phyloP scores from a whole-genome alignment of 2,113 vertebrate genomes.

The Bubo blakistoni region DNA sequence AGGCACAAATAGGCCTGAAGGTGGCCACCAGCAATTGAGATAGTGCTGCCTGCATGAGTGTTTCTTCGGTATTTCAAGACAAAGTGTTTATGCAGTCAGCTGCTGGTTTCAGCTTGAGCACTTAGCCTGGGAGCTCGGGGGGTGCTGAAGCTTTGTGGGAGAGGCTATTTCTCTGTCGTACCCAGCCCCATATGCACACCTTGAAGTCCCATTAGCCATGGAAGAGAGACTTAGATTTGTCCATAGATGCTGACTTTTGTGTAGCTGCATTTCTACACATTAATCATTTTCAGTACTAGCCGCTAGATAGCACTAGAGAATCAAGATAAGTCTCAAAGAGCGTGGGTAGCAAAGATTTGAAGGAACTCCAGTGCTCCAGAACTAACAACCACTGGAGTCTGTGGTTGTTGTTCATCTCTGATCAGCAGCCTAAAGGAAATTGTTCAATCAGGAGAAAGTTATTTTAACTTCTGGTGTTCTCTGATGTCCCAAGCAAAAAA shows the following conservation, averaged over 20 bases:
- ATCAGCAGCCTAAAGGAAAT: neutral
- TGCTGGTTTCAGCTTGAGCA: neutral
- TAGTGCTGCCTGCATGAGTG: rapidly evolving
- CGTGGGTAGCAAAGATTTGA: neutral
- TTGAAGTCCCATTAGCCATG: neutral
- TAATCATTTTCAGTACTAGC: neutral
- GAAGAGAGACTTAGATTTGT: neutral
- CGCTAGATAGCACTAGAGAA: constrained; percentile 73
- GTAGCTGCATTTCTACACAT: neutral
- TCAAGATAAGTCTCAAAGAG: neutral
- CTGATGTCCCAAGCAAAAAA: neutral
- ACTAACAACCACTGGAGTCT: neutral
- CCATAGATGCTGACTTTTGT: neutral
- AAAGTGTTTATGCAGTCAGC: neutral
- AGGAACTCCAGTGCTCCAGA: rapidly evolving
- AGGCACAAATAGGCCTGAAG: neutral
- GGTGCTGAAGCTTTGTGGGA: neutral
- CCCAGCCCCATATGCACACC: neutral
- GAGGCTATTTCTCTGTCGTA: neutral
- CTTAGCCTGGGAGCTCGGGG: neutral
- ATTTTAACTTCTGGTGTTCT: neutral
- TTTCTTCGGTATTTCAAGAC: neutral
- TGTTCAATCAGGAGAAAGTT: neutral
- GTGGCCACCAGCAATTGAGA: neutral
- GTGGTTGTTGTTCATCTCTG: neutral